These are phyloP conservation scores for Halichoeres trimaculatus DNA, from an alignment of 2,113 vertebrate species.

Conservation along the genomic window DNA sequence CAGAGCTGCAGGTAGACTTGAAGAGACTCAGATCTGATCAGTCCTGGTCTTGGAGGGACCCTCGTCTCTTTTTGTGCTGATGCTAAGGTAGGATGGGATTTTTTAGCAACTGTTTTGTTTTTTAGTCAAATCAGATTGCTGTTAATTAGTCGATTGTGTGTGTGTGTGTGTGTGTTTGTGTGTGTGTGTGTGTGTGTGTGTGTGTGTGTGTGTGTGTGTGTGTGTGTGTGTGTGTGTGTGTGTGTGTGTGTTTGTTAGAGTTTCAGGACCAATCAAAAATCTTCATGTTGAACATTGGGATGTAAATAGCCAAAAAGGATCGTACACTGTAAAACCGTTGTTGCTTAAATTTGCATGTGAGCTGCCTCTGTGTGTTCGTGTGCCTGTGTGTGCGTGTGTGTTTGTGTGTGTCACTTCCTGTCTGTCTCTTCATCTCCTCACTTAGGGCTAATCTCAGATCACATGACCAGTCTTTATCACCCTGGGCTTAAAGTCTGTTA, in stretches of 20 bases:
- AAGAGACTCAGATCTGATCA: not conserved
- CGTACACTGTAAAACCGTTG: not conserved
- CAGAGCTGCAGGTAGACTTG: slow-evolving; percentile 21
- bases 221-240: no score
- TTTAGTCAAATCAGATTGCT: not conserved
- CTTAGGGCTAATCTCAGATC: slow-evolving; percentile 36
- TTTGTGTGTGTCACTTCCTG: not conserved
- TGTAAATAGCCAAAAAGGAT: not conserved
- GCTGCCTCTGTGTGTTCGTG: not conserved
- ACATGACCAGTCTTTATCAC: slow-evolving; percentile 44
- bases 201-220: no score
- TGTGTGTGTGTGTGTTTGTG: no score
- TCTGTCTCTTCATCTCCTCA: not conserved
- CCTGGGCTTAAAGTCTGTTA: slow-evolving; percentile 34
- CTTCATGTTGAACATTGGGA: not conserved
- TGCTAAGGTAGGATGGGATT: slow-evolving; percentile 37
- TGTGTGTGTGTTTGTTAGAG: no score
- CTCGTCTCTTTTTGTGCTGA: not conserved
- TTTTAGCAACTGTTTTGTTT: not conserved
- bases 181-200: no score
- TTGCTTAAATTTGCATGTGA: not conserved
- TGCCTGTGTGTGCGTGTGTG: slow-evolving; percentile 3
- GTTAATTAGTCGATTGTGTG: no score
- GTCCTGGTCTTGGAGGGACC: not conserved
- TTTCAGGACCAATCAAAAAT: not conserved